Base-by-base conservation (phyloP, 2,113 vertebrate genomes). In the Talpa occidentalis region DNA sequence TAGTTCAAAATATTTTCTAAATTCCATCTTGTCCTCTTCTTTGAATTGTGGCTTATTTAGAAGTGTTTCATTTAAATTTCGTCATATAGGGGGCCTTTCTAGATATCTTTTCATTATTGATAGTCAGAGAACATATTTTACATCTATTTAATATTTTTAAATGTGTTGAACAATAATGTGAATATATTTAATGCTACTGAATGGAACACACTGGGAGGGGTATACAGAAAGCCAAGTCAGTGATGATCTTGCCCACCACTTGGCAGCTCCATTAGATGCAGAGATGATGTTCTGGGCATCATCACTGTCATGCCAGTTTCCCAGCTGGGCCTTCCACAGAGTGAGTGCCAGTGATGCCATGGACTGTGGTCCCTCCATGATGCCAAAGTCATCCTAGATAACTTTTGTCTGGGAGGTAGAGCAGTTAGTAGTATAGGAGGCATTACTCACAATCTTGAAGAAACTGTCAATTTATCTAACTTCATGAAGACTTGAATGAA, bases 311-410 rank as follows among this genome's bases (percentile, higher is more conserved):
- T 99, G 98, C 98, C 99, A 98, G 92, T 93, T 99, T 99, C 3
- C 99, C 98, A 60, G 99, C 99, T 54, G 99, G 99, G 5, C 99
- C 99, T 24, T 99, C 99, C 96, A 99, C 99, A 0, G 99, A 99
- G 98, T 99, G 99, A 99, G 98, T 99, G 88, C 99, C 99, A 79
- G 99, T 99, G 98, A 99, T 98, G 62, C 99, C 98, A 72, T 99
- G 99, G 88, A 99, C 98, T 62, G 98, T 99, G 98, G 98, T 35
- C 98, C 98, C 94, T 99, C 99, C 96, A 99, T 77, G 11, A 99
- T 99, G 96, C 93, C 98, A 0, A 98, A 99, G 98, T 99, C 99
- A 97, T 99, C 99, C 94, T 99, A n/a, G 97, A 99, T 99, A 97
- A 99, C 98, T 97, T 99, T 99, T 93, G 98, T 99, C 97, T 99